A percentile compares a stretch with the other conserved stretches of the same genome.
Evolutionary conservation across 2,113 vertebrate genomes (phyloP).

Genomic region (Salvelinus namaycush): DNA sequence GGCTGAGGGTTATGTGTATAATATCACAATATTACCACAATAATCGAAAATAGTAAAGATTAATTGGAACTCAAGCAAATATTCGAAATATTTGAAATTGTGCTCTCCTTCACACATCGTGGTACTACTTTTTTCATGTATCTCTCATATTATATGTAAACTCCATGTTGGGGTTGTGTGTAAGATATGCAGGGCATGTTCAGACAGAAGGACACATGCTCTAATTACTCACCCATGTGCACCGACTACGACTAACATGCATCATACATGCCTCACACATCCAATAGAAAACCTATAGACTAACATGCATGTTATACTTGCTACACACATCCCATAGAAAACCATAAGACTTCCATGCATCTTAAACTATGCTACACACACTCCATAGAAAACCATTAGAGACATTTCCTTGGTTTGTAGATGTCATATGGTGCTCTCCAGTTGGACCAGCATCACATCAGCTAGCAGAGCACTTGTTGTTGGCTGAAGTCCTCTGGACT

Average conservation of each 20-base stretch:
- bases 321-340: conserved; percentile 9
- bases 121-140: background rate
- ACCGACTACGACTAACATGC: conserved; percentile 53
- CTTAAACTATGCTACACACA: no score
- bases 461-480: conserved; percentile 43
- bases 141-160: background rate
- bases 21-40: no score
- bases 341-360: background rate
- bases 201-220: conserved; percentile 54
- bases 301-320: no score
- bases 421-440: conserved; percentile 16
- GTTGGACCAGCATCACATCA: conserved; percentile 57
- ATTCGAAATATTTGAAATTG: no score
- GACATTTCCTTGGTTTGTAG: background rate
- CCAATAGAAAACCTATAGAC: conserved; percentile 29
- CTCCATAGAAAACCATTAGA: conserved; percentile 29
- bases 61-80: no score
- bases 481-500: conserved; percentile 55
- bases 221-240: conserved; percentile 72
- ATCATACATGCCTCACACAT: conserved; percentile 29
- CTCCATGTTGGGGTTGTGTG: conserved; percentile 5
- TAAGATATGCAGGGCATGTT: conserved; percentile 58
- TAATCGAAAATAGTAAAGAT: no score
- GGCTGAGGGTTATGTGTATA: no score
- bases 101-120: no score